Evolutionary conservation across 2,113 vertebrate species (phyloP), one percentile per base, ranked within the genome.

Genomic region (Cyanoliseus patagonus): DNA sequence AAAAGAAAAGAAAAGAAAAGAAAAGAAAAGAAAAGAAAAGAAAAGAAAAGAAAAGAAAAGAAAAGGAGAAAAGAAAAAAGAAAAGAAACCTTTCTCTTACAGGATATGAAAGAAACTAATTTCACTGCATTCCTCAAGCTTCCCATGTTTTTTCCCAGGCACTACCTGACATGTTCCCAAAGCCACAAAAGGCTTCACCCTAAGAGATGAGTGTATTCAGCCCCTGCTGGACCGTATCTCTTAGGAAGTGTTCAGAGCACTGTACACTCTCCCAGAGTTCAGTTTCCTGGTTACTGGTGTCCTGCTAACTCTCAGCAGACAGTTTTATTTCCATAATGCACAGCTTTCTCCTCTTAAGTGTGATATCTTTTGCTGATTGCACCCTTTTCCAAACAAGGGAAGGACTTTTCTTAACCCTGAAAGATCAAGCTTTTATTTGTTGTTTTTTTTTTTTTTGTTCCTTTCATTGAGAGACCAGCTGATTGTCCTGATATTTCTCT

Each of bases 251-350:
- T n/a, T 88, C 51, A 39, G 73, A 91, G 35, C 35, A 41, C 16
- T 86, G 61, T 57, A 83, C 16, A 6, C n/a, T 49, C 64, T 57
- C 69, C 44, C 52, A 41, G 61, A 94, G 47, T 79, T 84, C 57
- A 37, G 19, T 28, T 94, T 93, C 88, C 66, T 1, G 5, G 66
- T 35, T 66, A 31, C 12, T 72, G 46, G 52, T 86, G 88, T 74
- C 59, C 95, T 94, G 79, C 41, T 90, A 76, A 86, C n/a, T 62
- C 42, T 95, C 83, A 90, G 62, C 66, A 88, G 53, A 57, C 15
- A 86, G 51, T 35, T 88, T 94, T 88, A 73, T 44, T 73, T 88
- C 52, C 35, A 6, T 41, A 74, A 68, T 37, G 17, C 30, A 68
- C 4, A 75, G 22, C 10, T 79, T 90, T 93, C 73, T 88, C 30